Conservation (phyloP, 2,113 vertebrate genomes). For the Peromyscus leucopus region DNA sequence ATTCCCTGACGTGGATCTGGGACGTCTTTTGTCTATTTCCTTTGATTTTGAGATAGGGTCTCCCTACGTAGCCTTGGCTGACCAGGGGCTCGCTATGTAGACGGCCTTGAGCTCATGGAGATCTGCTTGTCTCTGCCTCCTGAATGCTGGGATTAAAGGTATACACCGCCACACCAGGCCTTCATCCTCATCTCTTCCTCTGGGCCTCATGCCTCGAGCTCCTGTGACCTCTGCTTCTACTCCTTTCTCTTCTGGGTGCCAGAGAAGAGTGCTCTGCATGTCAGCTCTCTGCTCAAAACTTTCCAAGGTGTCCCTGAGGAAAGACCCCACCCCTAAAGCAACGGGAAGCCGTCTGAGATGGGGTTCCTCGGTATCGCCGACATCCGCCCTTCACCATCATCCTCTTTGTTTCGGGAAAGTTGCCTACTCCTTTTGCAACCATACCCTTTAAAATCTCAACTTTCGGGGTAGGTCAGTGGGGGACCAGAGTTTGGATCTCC, state of each 20-base stretch:
- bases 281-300: neutral
- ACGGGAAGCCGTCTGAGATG: no score
- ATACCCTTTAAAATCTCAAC: neutral
- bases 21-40: neutral
- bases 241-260: neutral
- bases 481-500: neutral
- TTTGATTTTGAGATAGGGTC: neutral
- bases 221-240: neutral
- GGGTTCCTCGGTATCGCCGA: neutral
- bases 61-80: neutral
- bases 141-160: neutral
- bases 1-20: neutral
- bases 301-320: neutral
- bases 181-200: neutral
- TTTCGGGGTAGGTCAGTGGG: neutral
- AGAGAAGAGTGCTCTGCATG: neutral
- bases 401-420: neutral
- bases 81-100: neutral
- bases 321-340: neutral
- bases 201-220: neutral
- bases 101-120: neutral
- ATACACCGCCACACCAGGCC: neutral
- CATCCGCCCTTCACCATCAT: rapidly evolving
- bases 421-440: neutral
- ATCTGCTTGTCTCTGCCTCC: neutral